Evolutionary conservation across 2,888 invertebrate genomes (phyloP), one percentile per base, ranked within the genome.

Genomic region (Thymelicus acteon): DNA sequence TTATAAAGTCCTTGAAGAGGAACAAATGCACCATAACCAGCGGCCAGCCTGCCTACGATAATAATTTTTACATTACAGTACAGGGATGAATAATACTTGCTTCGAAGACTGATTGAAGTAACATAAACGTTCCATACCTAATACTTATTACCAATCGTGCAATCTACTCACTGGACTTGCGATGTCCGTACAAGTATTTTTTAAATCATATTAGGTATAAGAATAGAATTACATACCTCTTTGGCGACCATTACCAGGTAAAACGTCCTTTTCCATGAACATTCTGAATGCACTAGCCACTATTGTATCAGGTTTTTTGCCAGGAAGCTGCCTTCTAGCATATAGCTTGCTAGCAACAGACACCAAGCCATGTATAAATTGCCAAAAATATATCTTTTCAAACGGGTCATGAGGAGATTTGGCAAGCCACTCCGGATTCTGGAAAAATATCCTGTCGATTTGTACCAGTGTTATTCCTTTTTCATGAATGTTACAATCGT

Each of bases 311-410:
- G 87, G 88, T 73, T 86, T 88, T 12, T 79, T 80, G 3, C 83
- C 85, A 7, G 89, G 86, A 47, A 92, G 75, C 58, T 82, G 76
- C 71, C 78, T 84, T 77, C 88, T 88, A 1, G 90, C 85, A 76
- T 94, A 95, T 24, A 95, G 76, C 75, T 85, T 87, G 81, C 88
- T 92, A 2, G 95, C 91, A 39, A 94, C 86, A 52, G 94, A 89
- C 72, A 95, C 85, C 12, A 95, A 76, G 48, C 94, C 92, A 72
- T 95, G 95, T 48, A 95, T 71, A 82, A 95, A 95, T 81, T 96
- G 95, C 95, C 95, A 95, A 78, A 94, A 95, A 80, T 95, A 94
- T 77, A 95, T 92, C 76, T 90, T 92, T 77, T 95, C 95, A 78
- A 95, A 95, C 0, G 95, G 95, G 77, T 93, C 78, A 76, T 95